Evolutionary conservation across 2,113 vertebrate genomes (phyloP).

Genomic region (Centrocercus urophasianus): DNA sequence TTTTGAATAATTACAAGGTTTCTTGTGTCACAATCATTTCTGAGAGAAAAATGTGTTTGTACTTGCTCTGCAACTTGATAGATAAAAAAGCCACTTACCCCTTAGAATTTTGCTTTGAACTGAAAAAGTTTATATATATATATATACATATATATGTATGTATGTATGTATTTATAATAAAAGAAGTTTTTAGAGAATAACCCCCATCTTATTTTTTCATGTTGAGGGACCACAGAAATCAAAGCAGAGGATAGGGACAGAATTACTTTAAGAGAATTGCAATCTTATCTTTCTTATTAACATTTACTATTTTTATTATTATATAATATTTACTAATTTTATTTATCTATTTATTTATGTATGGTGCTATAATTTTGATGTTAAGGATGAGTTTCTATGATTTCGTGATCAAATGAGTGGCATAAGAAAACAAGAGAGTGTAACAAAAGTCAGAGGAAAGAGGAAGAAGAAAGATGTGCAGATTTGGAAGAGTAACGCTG

Average conservation of each 20-base stretch:
- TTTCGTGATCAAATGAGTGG: background rate
- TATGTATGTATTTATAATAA: background rate
- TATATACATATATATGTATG: background rate
- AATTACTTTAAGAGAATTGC: background rate
- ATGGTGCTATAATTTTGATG: background rate
- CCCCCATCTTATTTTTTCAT: background rate
- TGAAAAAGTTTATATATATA: background rate
- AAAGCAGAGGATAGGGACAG: background rate
- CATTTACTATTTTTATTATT: background rate
- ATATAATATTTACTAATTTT: background rate
- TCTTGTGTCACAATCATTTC: background rate
- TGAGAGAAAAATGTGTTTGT: background rate
- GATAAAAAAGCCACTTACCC: background rate
- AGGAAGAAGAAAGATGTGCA: background rate
- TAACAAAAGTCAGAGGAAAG: background rate
- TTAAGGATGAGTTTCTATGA: background rate
- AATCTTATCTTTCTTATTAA: background rate
- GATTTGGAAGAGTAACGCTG: background rate
- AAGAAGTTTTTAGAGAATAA: background rate
- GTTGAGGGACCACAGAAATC: background rate
- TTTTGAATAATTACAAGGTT: conserved; percentile 23
- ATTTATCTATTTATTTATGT: background rate
- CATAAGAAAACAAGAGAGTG: background rate
- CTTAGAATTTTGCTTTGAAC: background rate
- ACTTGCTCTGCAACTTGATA: background rate